Conservation (phyloP, 2,797 vertebrate genomes). For the Apogon talboti region DNA sequence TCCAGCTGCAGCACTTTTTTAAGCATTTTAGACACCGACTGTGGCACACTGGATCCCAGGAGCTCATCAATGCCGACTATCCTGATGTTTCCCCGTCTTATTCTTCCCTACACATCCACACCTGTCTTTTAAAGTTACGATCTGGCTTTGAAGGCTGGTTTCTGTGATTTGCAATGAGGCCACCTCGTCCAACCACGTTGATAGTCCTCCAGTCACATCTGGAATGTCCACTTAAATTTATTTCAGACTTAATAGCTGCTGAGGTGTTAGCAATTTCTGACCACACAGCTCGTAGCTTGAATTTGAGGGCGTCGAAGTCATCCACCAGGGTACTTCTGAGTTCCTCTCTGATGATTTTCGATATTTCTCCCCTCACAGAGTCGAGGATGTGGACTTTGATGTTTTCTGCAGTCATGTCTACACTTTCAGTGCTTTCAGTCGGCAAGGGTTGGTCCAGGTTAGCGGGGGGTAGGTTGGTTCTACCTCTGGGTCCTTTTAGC, state of each 20-base stretch:
- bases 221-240: neutral
- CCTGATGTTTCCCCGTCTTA: neutral
- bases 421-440: neutral
- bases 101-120: constrained; percentile 3
- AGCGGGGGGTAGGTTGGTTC: neutral
- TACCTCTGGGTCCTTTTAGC: too few species aligned
- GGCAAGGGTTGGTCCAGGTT: neutral
- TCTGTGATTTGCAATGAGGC: neutral
- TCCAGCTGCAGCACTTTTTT: constrained; percentile 1
- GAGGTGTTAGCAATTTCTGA: neutral
- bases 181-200: neutral
- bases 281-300: neutral
- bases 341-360: neutral
- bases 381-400: neutral
- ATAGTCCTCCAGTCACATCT: constrained; percentile 6
- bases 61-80: neutral
- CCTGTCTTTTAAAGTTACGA: neutral
- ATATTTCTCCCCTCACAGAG: neutral
- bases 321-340: neutral
- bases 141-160: neutral
- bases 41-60: neutral
- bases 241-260: neutral
- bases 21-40: neutral
- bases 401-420: neutral
- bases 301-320: neutral